Conservation (phyloP, 2,797 vertebrate species). For the Rhinatrema bivittatum region DNA sequence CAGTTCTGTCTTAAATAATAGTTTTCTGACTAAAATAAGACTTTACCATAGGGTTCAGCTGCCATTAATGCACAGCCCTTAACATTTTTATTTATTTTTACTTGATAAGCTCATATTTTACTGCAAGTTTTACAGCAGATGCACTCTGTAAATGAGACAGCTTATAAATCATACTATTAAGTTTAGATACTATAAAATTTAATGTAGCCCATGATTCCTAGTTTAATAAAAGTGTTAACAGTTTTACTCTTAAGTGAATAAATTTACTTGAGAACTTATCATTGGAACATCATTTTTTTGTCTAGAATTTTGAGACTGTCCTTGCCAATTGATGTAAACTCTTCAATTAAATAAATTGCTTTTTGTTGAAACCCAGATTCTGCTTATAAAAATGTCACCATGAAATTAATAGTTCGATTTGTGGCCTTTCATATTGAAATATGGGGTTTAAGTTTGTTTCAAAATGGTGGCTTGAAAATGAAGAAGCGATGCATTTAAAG, state of each 20-base stretch:
- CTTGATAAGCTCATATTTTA: neutral
- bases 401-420: constrained; percentile 37
- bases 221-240: constrained; percentile 15
- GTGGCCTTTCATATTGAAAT: constrained; percentile 39
- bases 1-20: too few species aligned
- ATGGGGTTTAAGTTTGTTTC: constrained; percentile 5
- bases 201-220: constrained; percentile 2
- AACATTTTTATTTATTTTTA: neutral
- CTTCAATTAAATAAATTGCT: constrained; percentile 40
- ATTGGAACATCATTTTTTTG: too few species aligned
- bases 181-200: constrained; percentile 9
- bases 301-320: constrained; percentile 27
- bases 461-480: constrained; percentile 16
- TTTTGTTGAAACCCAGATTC: constrained; percentile 24
- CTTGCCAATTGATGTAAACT: constrained; percentile 13
- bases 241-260: constrained; percentile 19
- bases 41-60: too few species aligned
- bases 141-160: constrained; percentile 9
- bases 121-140: too few species aligned
- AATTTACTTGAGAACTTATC: constrained; percentile 35
- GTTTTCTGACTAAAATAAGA: too few species aligned
- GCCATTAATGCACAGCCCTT: too few species aligned
- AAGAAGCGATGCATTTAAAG: neutral
- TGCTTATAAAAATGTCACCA: constrained; percentile 35
- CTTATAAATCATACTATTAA: neutral